Percentiles rank a stretch among this genome's conserved stretches.
Conservation (phyloP, 2,797 vertebrate species). For the Galago senegalensis region DNA sequence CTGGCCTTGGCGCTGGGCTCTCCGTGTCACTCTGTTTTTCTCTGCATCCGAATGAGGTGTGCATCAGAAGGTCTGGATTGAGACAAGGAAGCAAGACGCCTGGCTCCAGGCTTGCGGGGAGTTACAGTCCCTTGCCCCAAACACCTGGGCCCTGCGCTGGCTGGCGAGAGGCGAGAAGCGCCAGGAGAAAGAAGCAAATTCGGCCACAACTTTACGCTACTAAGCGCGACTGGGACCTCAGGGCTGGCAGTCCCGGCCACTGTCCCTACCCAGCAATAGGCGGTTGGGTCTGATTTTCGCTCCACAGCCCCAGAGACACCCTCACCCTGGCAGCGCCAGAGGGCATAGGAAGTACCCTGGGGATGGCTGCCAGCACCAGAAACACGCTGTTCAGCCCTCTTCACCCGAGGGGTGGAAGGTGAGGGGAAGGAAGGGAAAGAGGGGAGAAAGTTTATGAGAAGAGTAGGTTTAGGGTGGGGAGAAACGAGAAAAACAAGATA, state of each 20-base stretch:
- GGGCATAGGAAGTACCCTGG: background rate
- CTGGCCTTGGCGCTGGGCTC: constrained; percentile 43
- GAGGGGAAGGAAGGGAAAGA: constrained; percentile 47
- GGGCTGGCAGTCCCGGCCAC: background rate
- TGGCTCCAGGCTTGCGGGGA: background rate
- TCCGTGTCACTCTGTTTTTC: background rate
- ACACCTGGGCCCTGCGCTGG: constrained; percentile 24
- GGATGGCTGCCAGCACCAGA: background rate
- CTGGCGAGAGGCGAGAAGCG: background rate
- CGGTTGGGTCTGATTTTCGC: background rate
- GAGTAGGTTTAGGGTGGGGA: background rate
- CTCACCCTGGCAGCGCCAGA: background rate
- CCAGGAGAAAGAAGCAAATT: background rate
- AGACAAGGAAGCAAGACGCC: background rate
- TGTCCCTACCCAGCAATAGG: background rate
- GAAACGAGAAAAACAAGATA: background rate
- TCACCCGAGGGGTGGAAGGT: constrained; percentile 58
- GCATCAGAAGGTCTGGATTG: background rate
- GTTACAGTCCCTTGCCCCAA: background rate
- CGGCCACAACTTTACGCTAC: background rate
- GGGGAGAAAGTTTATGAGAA: background rate
- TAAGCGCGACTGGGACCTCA: background rate
- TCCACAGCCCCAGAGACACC: background rate
- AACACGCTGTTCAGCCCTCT: background rate
- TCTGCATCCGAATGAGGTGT: background rate